Percentiles rank a stretch among this genome's conserved stretches.
Conservation (phyloP, 2,888 invertebrate genomes). For the Cataglyphis rosenhaueri region DNA sequence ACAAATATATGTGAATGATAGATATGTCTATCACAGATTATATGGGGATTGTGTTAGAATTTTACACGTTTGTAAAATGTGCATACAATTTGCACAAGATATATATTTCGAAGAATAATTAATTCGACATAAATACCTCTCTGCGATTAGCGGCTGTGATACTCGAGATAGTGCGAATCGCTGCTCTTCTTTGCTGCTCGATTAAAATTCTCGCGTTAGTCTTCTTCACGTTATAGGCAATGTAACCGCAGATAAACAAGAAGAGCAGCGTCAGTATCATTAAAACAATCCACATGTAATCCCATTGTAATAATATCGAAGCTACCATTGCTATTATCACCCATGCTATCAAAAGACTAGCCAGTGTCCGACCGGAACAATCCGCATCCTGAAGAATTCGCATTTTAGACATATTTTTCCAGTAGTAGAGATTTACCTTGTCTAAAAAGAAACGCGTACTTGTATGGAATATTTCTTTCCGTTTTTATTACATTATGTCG, state of each 20-base stretch:
- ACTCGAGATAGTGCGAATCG: slow-evolving; percentile 41
- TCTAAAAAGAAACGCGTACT: slow-evolving; percentile 14
- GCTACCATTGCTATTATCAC: slow-evolving; percentile 78
- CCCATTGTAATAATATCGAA: slow-evolving; percentile 77
- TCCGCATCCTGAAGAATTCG: slow-evolving; percentile 69
- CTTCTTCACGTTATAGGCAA: slow-evolving; percentile 72
- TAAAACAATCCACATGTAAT: slow-evolving; percentile 79
- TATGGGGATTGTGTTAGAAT: neutral
- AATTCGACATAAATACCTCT: slow-evolving; percentile 63
- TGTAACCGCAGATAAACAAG: slow-evolving; percentile 76
- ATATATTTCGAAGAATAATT: neutral
- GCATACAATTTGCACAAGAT: neutral
- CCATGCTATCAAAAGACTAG: slow-evolving; percentile 77
- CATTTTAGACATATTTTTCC: neutral
- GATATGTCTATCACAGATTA: too few relatives aligned
- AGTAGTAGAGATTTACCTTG: neutral
- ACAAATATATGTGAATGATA: slow-evolving; percentile 61
- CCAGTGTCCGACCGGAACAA: slow-evolving; percentile 77
- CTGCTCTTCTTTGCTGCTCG: slow-evolving; percentile 43
- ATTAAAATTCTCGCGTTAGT: slow-evolving; percentile 17
- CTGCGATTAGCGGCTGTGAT: slow-evolving; percentile 65
- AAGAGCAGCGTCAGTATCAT: slow-evolving; percentile 77
- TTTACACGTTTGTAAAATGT: neutral
- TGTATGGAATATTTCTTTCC: neutral
- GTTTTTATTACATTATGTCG: neutral